These are phyloP conservation scores for Drosophila vallismaia DNA, from an alignment of 2,888 invertebrate species.

Conservation along the genomic window DNA sequence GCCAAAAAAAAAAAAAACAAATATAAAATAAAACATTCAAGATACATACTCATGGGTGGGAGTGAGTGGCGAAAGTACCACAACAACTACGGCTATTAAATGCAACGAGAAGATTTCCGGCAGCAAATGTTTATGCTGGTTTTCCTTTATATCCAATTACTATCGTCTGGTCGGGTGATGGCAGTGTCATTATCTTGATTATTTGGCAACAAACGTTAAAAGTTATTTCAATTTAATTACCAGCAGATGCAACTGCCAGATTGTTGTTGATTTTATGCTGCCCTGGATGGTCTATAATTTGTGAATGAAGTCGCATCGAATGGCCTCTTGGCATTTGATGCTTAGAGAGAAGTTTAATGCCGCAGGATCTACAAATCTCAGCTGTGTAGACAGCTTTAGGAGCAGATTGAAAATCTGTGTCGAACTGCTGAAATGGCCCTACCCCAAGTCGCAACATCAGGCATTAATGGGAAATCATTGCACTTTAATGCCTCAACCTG, in stretches of 20 bases:
- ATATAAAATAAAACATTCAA: slow-evolving; percentile 15
- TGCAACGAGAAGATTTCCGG: slow-evolving; percentile 11
- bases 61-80: slow-evolving; percentile 4
- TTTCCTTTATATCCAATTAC: slow-evolving; percentile 21
- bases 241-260: not conserved
- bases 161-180: not conserved
- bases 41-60: not conserved
- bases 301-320: not conserved
- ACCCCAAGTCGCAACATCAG: slow-evolving; percentile 33
- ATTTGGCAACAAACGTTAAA: slow-evolving; percentile 20
- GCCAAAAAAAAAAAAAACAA: slow-evolving; percentile 9
- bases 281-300: not conserved
- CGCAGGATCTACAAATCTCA: not conserved
- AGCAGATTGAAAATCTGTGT: slow-evolving; percentile 27
- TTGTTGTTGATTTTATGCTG: not conserved
- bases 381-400: slow-evolving; percentile 11
- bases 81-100: slow-evolving; percentile 18
- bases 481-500: slow-evolving; percentile 33
- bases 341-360: slow-evolving; percentile 1
- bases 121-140: slow-evolving; percentile 13
- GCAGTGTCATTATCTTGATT: slow-evolving; percentile 33
- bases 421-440: slow-evolving; percentile 12
- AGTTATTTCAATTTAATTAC: slow-evolving; percentile 17
- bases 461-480: slow-evolving; percentile 45
- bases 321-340: not conserved